Evolutionary conservation across 2,113 vertebrate genomes (phyloP).

Genomic region (Scomber scombrus): DNA sequence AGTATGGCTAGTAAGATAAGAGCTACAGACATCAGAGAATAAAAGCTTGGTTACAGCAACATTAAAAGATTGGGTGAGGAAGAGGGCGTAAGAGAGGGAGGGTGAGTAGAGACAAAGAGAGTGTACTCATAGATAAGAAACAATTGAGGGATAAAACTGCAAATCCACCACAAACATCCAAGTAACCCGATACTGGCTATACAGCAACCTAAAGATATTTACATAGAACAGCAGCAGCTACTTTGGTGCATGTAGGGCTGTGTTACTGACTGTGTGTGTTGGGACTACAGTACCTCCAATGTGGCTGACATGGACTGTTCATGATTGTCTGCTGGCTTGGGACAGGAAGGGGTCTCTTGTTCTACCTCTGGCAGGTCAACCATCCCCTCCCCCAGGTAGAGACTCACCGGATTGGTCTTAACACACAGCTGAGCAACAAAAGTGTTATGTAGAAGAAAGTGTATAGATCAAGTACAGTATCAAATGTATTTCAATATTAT

Average conservation of each 20-base stretch:
- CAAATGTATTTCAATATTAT: no score
- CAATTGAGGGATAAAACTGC: neutral
- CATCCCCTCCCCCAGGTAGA: constrained; percentile 84
- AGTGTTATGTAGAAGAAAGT: neutral
- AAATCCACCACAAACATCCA: constrained; percentile 24
- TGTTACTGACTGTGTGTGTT: no score
- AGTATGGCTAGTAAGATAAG: constrained; percentile 61
- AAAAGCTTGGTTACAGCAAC: constrained; percentile 37
- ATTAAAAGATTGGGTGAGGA: constrained; percentile 27
- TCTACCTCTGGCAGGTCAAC: constrained; percentile 66
- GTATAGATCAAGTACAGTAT: neutral
- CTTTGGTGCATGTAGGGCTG: neutral
- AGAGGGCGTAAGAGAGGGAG: constrained; percentile 4
- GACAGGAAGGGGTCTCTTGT: constrained; percentile 7
- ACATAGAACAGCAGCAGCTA: neutral
- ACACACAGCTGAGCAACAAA: constrained; percentile 81
- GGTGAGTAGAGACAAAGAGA: constrained; percentile 1
- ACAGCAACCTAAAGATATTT: neutral
- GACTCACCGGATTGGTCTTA: constrained; percentile 83
- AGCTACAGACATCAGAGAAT: constrained; percentile 30
- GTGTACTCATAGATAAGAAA: constrained; percentile 6
- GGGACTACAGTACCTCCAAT: constrained; percentile 9
- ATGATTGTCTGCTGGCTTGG: constrained; percentile 8
- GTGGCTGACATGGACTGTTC: neutral
- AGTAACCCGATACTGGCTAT: neutral